Evolutionary conservation across 2,113 vertebrate species (phyloP).

Genomic region (Diphyllodes magnificus): DNA sequence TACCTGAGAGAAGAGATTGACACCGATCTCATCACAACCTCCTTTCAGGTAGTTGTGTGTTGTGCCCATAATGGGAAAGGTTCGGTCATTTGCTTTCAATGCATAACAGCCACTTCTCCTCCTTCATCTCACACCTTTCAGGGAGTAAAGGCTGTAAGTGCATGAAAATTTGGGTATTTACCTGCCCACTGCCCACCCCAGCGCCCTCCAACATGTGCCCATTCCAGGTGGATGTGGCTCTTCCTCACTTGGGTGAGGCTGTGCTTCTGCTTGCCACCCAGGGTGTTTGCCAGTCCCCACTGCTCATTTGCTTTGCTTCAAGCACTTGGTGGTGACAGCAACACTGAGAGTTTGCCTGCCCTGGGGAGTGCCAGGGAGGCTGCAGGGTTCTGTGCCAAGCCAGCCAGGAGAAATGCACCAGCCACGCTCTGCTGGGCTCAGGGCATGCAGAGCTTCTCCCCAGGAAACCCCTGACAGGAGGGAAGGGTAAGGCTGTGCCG

Average conservation of each 20-base stretch:
- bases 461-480: fast-evolving
- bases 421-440: fast-evolving
- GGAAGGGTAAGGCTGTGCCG: not conserved
- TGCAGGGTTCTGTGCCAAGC: not conserved
- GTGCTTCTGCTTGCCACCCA: not conserved
- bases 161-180: not conserved
- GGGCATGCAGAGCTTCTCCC: not conserved
- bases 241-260: not conserved
- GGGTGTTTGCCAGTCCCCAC: fast-evolving
- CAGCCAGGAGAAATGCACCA: not conserved
- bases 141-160: not conserved
- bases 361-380: not conserved
- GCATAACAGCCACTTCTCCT: not conserved
- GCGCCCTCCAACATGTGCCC: not conserved
- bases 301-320: not conserved
- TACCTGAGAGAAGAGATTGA: not conserved
- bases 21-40: not conserved
- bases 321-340: not conserved
- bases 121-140: not conserved
- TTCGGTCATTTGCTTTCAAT: not conserved
- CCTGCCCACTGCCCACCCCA: fast-evolving
- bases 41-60: not conserved
- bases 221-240: not conserved
- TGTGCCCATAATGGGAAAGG: not conserved
- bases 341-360: not conserved